These are phyloP conservation scores for Hirudo medicinalis DNA, from an alignment of 1,140 invertebrate species.

Conservation along the genomic window DNA sequence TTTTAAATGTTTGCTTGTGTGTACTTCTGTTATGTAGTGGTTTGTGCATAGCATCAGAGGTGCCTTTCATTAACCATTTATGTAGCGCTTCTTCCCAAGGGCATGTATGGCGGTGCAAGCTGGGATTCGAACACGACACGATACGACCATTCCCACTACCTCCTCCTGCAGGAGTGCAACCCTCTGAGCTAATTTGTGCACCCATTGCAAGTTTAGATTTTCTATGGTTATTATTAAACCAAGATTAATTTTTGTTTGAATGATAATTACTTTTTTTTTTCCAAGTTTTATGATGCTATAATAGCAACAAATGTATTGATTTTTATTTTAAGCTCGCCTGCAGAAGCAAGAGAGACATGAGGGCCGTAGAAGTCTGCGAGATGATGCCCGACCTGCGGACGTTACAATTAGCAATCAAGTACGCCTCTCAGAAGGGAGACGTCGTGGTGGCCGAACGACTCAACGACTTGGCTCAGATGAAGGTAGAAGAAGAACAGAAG, in stretches of 20 bases:
- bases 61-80: no score
- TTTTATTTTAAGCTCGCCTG: constrained; percentile 56
- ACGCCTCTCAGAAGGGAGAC: constrained; percentile 61
- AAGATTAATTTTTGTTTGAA: not conserved
- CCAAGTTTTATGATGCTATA: not conserved
- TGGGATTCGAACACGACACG: not conserved
- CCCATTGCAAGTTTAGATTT: not conserved
- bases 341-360: constrained; percentile 63
- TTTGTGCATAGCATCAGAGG: no score
- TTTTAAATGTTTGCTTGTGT: no score
- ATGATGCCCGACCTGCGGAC: constrained; percentile 62
- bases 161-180: not conserved
- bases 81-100: no score
- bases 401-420: constrained; percentile 66
- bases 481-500: constrained; percentile 20
- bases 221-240: not conserved
- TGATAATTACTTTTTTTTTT: not conserved
- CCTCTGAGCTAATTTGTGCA: no score
- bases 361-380: constrained; percentile 72
- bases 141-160: not conserved
- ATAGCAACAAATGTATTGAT: not conserved
- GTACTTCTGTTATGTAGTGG: no score
- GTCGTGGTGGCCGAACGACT: constrained; percentile 58
- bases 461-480: constrained; percentile 33
- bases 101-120: no score